Base-by-base conservation (phyloP, 1,140 invertebrate species). In the Hylaeus volcanicus region DNA sequence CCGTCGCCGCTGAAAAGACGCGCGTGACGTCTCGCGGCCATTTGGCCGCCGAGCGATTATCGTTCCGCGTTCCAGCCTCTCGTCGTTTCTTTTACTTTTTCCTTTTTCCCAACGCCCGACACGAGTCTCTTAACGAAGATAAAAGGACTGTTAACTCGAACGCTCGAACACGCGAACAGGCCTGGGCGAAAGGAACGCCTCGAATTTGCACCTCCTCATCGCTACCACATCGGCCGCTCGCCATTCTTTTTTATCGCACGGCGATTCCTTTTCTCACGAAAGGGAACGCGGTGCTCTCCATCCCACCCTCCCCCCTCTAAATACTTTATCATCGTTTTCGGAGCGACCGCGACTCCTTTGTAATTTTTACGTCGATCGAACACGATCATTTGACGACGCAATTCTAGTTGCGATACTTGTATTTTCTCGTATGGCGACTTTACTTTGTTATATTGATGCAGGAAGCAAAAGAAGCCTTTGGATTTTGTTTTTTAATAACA, bases 101-200 rank as follows among this genome's bases (percentile, higher is more conserved):
- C 9, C 26, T n/a, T 26, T n/a, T 51, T 5, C 39, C 12, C 11
- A 6, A 43, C 26, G 12, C 26, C 45, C 56, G 79, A 39, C 73
- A 80, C 64, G 72, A 75, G 72, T 80, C 72, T 80, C 71, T 80
- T 75, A 74, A 80, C 79, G 79, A 74, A 79, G 77, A 79, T 79
- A 74, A 79, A 79, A 79, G 71, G 60, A 65, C 77, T 74, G 61
- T 61, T 79, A 79, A 74, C 70, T 65, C 60, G 70, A 74, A 65
- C 60, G 55, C 70, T 58, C 61, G 60, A 74, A 79, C 77, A 79
- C 77, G 77, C 77, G 60, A 74, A 14, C 68, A 15, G 60, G 39
- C 14, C 26, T 37, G 41, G 51, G n/a, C 70, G 45, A 79, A 74
- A 79, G 61, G 53, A 74, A 79, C 76, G 56, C 60, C 69, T 73